These are phyloP conservation scores for Autographa pulchrina DNA, from an alignment of 2,888 invertebrate species.

Conservation along the genomic window DNA sequence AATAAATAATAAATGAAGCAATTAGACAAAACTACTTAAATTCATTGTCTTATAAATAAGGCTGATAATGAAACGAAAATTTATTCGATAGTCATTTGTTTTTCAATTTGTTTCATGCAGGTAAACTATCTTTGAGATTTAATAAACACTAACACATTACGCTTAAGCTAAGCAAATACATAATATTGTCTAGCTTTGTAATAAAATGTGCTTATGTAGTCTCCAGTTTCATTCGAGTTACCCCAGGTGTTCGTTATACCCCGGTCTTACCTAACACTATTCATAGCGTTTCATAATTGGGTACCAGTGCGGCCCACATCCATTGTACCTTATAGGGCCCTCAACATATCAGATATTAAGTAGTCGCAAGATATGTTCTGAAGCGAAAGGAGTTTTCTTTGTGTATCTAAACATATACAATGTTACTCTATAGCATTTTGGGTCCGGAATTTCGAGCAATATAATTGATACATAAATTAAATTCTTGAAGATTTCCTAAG, in stretches of 20 bases:
- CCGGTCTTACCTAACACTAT: slow-evolving; percentile 2
- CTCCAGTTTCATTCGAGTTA: background rate
- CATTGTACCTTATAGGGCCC: background rate
- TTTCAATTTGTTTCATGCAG: background rate
- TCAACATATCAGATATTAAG: background rate
- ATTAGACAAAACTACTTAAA: background rate
- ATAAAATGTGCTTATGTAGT: background rate
- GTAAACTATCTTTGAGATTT: background rate
- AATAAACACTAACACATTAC: background rate
- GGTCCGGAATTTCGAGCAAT: no score
- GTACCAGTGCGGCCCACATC: background rate
- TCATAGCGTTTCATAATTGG: background rate
- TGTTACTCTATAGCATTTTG: no score
- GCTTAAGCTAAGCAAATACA: background rate
- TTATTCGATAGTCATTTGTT: background rate
- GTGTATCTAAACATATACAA: background rate
- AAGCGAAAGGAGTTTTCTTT: background rate
- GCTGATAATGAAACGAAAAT: background rate
- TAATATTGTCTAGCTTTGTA: background rate
- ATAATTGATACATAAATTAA: no score
- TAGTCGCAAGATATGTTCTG: background rate
- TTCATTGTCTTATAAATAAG: background rate
- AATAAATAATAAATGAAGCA: background rate
- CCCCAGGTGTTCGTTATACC: slow-evolving; percentile 5
- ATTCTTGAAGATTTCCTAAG: no score